Evolutionary conservation across 2,888 invertebrate genomes (phyloP).

Genomic region (Eudemis profundana): DNA sequence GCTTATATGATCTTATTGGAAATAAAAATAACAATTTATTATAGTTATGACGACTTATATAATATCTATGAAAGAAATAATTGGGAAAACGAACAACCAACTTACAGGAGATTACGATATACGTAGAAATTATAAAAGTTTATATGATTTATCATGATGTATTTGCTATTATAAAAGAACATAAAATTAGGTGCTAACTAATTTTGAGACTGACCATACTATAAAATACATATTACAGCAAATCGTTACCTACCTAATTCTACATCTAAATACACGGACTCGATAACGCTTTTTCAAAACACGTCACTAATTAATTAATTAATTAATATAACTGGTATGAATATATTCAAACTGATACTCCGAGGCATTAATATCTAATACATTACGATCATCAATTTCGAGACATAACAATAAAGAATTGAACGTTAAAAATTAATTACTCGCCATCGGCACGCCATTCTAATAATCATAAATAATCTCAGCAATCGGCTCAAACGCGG

Average conservation of each 20-base stretch:
- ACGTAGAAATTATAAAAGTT: too few species aligned
- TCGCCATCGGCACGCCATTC: slow-evolving; percentile 79
- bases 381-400: slow-evolving; percentile 67
- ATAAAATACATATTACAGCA: too few species aligned
- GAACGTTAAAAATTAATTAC: slow-evolving; percentile 82
- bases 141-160: too few species aligned
- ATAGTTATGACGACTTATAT: neutral
- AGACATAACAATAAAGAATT: slow-evolving; percentile 73
- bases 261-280: neutral
- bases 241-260: too few species aligned
- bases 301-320: slow-evolving; percentile 23
- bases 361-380: slow-evolving; percentile 50
- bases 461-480: slow-evolving; percentile 83
- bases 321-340: slow-evolving; percentile 42
- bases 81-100: too few species aligned
- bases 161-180: too few species aligned
- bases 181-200: too few species aligned
- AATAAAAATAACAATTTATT: neutral
- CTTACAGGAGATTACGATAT: too few species aligned
- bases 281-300: slow-evolving; percentile 11
- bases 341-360: slow-evolving; percentile 47
- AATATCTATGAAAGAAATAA: too few species aligned
- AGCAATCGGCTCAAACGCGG: slow-evolving; percentile 83
- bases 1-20: slow-evolving; percentile 15
- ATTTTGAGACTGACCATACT: too few species aligned